These are phyloP conservation scores for Hermatobates lingyangjiaoensis DNA, from an alignment of 1,140 invertebrate genomes.

Conservation along the genomic window DNA sequence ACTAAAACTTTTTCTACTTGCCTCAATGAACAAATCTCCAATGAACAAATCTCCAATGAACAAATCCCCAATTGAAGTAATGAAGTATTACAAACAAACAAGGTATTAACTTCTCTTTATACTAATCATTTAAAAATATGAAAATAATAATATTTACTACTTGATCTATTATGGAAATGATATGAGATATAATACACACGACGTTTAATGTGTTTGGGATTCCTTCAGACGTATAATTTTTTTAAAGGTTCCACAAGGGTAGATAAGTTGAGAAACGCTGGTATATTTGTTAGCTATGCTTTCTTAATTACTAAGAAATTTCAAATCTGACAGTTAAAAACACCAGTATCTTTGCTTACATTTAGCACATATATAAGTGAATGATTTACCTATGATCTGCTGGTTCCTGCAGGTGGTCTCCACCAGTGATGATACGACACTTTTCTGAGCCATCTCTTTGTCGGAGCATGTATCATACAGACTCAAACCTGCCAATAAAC, in stretches of 20 bases:
- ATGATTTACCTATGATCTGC: slow-evolving; percentile 11
- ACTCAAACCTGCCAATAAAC: slow-evolving; percentile 16
- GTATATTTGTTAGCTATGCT: not conserved
- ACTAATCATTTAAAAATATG: too few relatives aligned
- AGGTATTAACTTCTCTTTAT: too few relatives aligned
- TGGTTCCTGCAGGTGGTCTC: slow-evolving; percentile 14
- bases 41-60: too few relatives aligned
- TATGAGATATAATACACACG: too few relatives aligned
- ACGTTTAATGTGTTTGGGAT: not conserved
- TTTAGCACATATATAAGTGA: not conserved
- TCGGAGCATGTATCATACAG: slow-evolving; percentile 18
- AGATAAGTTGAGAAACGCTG: not conserved
- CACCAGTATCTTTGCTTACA: too few relatives aligned
- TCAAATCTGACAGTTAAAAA: too few relatives aligned
- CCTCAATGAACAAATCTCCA: too few relatives aligned
- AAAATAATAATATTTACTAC: too few relatives aligned
- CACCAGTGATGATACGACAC: slow-evolving; percentile 15
- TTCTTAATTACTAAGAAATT: not conserved
- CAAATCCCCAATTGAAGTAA: too few relatives aligned
- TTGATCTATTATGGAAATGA: too few relatives aligned
- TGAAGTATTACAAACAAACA: too few relatives aligned
- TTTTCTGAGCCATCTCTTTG: slow-evolving; percentile 13
- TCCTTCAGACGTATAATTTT: not conserved
- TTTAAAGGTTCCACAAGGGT: not conserved
- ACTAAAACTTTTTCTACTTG: too few relatives aligned